phyloP scores from a whole-genome alignment of 2,113 vertebrate genomes.

The Pavo muticus region DNA sequence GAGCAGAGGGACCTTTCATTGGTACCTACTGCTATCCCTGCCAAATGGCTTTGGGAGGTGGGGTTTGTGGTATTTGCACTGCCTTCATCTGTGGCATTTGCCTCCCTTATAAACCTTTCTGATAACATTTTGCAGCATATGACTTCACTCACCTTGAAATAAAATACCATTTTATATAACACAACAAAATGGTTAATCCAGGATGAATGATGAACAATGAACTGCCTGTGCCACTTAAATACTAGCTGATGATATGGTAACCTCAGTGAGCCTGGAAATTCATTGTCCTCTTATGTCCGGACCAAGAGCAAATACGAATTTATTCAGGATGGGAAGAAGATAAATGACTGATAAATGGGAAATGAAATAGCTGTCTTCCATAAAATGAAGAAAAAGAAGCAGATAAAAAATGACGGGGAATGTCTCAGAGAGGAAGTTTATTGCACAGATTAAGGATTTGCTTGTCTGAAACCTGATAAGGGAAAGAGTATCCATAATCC shows the following conservation, averaged over 20 bases:
- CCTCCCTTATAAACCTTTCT: neutral
- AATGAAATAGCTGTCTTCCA: constrained; percentile 21
- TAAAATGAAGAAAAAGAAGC: neutral
- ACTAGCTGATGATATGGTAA: neutral
- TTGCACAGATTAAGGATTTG: constrained; percentile 45
- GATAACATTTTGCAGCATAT: neutral
- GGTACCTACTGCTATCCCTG: neutral
- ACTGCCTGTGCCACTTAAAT: neutral
- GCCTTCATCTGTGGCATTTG: neutral
- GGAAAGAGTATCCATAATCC: constrained; percentile 52
- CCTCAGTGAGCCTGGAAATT: neutral
- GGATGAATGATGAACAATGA: neutral
- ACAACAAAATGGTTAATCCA: neutral
- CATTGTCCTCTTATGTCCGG: neutral
- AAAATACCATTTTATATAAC: neutral
- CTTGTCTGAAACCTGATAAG: constrained; percentile 47
- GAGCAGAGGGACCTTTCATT: neutral
- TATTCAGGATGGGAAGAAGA: constrained; percentile 34
- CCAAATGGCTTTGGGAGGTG: neutral
- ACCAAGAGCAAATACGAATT: constrained; percentile 6
- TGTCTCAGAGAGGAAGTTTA: constrained; percentile 3
- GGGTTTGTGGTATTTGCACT: neutral
- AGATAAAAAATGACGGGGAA: neutral
- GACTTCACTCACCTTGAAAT: neutral
- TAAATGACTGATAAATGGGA: constrained; percentile 26